These are phyloP conservation scores for Oedothorax gibbosus DNA, from an alignment of 1,140 invertebrate genomes.

Conservation along the genomic window DNA sequence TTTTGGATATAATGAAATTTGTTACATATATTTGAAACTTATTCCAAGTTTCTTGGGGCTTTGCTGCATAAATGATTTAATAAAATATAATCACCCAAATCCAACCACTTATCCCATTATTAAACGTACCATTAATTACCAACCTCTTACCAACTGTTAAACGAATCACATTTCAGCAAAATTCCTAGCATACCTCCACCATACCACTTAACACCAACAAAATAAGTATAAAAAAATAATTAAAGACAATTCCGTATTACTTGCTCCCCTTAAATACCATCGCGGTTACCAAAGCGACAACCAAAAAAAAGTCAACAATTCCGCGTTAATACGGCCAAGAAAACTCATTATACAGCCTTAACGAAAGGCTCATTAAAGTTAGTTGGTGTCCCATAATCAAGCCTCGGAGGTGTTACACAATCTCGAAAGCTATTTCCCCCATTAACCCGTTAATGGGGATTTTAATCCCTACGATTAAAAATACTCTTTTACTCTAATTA, in stretches of 20 bases:
- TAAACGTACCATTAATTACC: no score
- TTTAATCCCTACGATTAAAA: conserved; percentile 58
- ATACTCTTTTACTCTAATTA: conserved; percentile 61
- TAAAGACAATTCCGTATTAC: conserved; percentile 11
- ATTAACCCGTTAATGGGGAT: conserved; percentile 57
- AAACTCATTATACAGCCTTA: conserved; percentile 55
- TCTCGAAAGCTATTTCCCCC: conserved; percentile 44
- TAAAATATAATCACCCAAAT: no score
- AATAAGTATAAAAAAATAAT: conserved; percentile 13
- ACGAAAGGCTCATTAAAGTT: conserved; percentile 35
- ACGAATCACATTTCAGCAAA: no score
- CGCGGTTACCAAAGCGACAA: conserved; percentile 1
- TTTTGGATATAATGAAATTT: no score
- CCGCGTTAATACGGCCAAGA: conserved; percentile 8
- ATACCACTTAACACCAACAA: background rate
- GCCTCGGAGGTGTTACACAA: conserved; percentile 38
- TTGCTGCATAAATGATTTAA: no score
- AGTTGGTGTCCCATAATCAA: conserved; percentile 42
- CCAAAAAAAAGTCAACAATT: conserved; percentile 21
- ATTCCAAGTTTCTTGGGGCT: no score
- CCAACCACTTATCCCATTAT: no score
- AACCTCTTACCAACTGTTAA: no score
- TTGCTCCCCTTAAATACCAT: conserved; percentile 1
- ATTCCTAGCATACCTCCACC: no score
- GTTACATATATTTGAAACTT: no score